phyloP scores from a whole-genome alignment of 2,797 vertebrate genomes.

The Eutrigla gurnardus region DNA sequence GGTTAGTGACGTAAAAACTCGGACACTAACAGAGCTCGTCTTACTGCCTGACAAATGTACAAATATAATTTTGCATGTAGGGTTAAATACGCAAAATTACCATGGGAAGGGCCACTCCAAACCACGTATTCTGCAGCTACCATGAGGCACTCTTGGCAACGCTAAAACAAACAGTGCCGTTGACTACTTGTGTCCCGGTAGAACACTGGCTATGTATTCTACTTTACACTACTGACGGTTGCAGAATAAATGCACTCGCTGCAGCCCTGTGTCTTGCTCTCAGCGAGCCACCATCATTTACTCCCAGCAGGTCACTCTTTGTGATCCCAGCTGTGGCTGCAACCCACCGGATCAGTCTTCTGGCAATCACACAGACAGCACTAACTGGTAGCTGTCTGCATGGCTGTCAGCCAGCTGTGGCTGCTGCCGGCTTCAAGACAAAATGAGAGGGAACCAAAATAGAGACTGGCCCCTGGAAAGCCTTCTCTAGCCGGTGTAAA shows the following conservation, averaged over 20 bases:
- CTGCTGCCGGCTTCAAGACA: constrained; percentile 43
- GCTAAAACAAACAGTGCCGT: background rate
- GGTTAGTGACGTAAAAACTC: too few relatives aligned
- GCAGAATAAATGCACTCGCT: background rate
- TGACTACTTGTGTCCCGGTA: too few relatives aligned
- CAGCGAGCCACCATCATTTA: constrained; percentile 9
- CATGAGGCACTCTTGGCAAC: background rate
- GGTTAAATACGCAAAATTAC: background rate
- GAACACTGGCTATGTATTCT: background rate
- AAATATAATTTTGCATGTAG: background rate
- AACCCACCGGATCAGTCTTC: constrained; percentile 46
- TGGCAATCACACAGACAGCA: constrained; percentile 50
- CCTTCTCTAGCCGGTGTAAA: constrained; percentile 1
- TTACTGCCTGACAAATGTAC: background rate
- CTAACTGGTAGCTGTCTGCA: constrained; percentile 33
- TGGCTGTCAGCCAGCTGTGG: constrained; percentile 41
- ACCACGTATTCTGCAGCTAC: background rate
- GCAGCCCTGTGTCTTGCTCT: constrained; percentile 4
- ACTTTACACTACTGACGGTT: background rate
- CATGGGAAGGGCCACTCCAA: background rate
- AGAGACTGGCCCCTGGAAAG: constrained; percentile 3
- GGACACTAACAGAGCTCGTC: background rate
- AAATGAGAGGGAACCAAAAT: constrained; percentile 13
- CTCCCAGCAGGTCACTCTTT: constrained; percentile 19
- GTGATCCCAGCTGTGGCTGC: constrained; percentile 48